Base-by-base conservation (phyloP, 35 echinoderm and acorn worm species). In the Acanthaster planci region DNA sequence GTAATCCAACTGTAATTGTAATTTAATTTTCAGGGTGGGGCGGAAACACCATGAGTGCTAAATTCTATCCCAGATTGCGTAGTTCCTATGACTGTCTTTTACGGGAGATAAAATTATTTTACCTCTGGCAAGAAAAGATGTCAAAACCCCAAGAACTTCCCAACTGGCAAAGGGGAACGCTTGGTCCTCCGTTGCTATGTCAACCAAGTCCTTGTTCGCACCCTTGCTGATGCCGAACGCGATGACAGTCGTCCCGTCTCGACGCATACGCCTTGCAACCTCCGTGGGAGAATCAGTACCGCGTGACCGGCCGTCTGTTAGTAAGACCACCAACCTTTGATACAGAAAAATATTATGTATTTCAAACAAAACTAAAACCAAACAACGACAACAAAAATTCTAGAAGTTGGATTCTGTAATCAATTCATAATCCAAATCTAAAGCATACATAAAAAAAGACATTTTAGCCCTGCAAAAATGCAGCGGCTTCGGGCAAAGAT, bases 261-360 rank as follows among this genome's bases (percentile, higher is more conserved):
- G 18, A 9, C 64, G 64, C 64, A 72, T 72, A 26, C 64, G 64
- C 34, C 30, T 1, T 31, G 64, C 64, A 68, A 22, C 16, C 22
- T 68, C 60, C 2, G 64, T 72, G 26, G 64, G 64, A 10, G 64
- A 7, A 12, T 26, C 14, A 3, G 4, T 26, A 3, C 64, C 64
- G 34, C 64, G 64, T 26, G 64, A 26, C 26, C 64, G 64, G 26
- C 64, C 64, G 64, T 72, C 64, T 26, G 64, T 72, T 31, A 72
- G 64, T 1, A 15, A 14, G 64, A 72, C 64, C 64, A 72, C 29
- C 15, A 72, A 72, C 23, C 64, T 72, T 31, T 2, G 34, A 30
- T 14, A 27, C 7, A 3, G n/a, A 64, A 64, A 4, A 68, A 35
- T 8, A 72, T 7, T 14, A 29, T 0, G 42, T 47, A 6, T 47